Base-by-base conservation (phyloP, 2,113 vertebrate species). In the Burhinus bistriatus region DNA sequence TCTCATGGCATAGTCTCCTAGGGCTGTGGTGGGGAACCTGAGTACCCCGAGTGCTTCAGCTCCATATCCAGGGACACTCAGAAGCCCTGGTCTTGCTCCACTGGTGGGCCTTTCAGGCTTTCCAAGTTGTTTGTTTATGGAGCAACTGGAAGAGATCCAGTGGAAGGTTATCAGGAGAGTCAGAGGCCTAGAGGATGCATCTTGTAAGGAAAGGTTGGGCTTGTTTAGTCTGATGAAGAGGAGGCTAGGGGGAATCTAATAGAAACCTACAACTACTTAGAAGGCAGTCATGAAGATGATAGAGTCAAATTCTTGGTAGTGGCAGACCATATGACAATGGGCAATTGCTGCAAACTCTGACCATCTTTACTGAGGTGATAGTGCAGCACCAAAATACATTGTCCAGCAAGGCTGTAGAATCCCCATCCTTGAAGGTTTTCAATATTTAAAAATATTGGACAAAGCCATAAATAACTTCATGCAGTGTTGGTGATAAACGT, bases 331-430 rank as follows among this genome's bases (percentile, higher is more conserved):
- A 16, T 9, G 18, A 34, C 2, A 6, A 64, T 21, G 30, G 18
- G 9, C 20, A 65, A 51, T 27, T 12, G 10, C 32, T 49, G 49
- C 42, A 57, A n/a, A 42, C 21, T 54, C 58, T 71, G 30, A 17
- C 17, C 0, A 0, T 26, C n/a, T 81, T 78, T 58, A 36, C 23
- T n/a, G 40, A 66, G 61, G 23, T 58, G 72, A 36, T 12, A 62
- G 29, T 2, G 2, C 27, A 70, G 22, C 54, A 78, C 25, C 40
- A 49, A 77, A 81, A 23, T 9, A 34, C 1, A 0, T 15, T 52
- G 29, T 59, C n/a, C 61, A 72, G 4, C 1, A 0, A 65, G 10
- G 29, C 0, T 64, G 20, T 21, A 86, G 40, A 44, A 79, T 45
- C n/a, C 29, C 14, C 13, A 8, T 17, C 13, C 47, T 54, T 68